Conservation (phyloP, 1,140 invertebrate genomes). For the Cylas formicarius region DNA sequence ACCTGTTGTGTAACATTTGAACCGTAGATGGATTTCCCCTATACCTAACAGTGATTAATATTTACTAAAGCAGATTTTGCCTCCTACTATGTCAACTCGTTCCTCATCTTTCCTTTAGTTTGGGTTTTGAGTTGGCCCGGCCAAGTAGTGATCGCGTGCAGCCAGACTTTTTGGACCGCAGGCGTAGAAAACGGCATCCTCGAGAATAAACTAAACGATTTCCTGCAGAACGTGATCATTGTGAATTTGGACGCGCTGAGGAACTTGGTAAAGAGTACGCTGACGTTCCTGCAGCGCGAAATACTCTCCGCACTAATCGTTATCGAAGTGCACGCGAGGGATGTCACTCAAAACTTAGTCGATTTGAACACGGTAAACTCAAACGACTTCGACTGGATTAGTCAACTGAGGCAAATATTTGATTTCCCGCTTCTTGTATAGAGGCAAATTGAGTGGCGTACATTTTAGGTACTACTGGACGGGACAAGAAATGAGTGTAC, state of each 20-base stretch:
- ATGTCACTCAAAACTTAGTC: slow-evolving; percentile 57
- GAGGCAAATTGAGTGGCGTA: not conserved
- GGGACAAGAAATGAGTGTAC: slow-evolving; percentile 44
- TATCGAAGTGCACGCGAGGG: slow-evolving; percentile 63
- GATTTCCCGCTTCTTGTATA: not conserved
- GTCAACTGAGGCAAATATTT: slow-evolving; percentile 57
- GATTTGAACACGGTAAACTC: slow-evolving; percentile 52
- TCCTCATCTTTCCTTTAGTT: slow-evolving; percentile 24
- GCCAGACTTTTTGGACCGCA: slow-evolving; percentile 56
- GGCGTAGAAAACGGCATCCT: slow-evolving; percentile 51
- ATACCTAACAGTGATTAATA: too few species aligned
- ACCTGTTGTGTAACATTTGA: too few species aligned
- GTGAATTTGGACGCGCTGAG: slow-evolving; percentile 53
- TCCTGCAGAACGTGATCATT: slow-evolving; percentile 44
- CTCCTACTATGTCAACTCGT: too few species aligned
- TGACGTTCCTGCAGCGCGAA: slow-evolving; percentile 60
- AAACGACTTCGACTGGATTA: slow-evolving; percentile 76
- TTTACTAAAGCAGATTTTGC: too few species aligned
- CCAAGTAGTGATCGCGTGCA: slow-evolving; percentile 64
- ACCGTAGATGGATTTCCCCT: too few species aligned
- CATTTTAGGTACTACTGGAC: slow-evolving; percentile 56
- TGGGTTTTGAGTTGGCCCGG: slow-evolving; percentile 73
- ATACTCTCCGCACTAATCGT: slow-evolving; percentile 60
- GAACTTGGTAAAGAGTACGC: slow-evolving; percentile 54
- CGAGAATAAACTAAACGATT: slow-evolving; percentile 42